These are phyloP conservation scores for Dioctria rufipes DNA, from an alignment of 2,888 invertebrate genomes.

Conservation along the genomic window DNA sequence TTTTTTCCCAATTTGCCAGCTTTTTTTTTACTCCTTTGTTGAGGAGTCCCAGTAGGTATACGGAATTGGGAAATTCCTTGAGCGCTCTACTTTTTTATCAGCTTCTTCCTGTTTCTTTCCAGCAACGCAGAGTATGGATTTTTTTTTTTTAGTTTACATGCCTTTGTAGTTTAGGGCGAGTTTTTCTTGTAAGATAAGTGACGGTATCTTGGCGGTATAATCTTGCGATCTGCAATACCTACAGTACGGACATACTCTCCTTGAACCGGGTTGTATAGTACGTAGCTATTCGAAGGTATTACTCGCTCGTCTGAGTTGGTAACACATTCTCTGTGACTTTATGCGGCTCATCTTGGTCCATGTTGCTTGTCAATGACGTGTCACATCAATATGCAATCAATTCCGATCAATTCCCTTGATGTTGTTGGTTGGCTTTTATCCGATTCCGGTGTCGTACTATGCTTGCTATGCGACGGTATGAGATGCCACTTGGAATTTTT, in stretches of 20 bases:
- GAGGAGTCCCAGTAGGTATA: not conserved
- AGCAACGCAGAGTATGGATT: not conserved
- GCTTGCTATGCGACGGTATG: slow-evolving; percentile 5
- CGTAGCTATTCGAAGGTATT: not conserved
- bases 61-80: not conserved
- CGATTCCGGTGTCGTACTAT: slow-evolving; percentile 39
- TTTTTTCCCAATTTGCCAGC: slow-evolving; percentile 45
- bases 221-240: no score
- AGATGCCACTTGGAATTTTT: slow-evolving; percentile 47
- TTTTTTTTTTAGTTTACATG: not conserved
- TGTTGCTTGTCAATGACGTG: slow-evolving; percentile 52
- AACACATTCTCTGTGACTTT: slow-evolving; percentile 27
- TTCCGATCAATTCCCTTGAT: slow-evolving; percentile 47
- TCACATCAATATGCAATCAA: slow-evolving; percentile 57
- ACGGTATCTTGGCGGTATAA: not conserved
- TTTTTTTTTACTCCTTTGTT: slow-evolving; percentile 23
- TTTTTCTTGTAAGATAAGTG: slow-evolving; percentile 2
- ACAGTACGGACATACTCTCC: no score
- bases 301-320: not conserved
- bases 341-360: slow-evolving; percentile 12
- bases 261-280: no score
- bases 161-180: not conserved
- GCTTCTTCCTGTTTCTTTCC: not conserved
- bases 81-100: not conserved
- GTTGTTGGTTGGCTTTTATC: slow-evolving; percentile 27